Evolutionary conservation across 2,888 invertebrate genomes (phyloP).

Genomic region (Cataglyphis cursor): DNA sequence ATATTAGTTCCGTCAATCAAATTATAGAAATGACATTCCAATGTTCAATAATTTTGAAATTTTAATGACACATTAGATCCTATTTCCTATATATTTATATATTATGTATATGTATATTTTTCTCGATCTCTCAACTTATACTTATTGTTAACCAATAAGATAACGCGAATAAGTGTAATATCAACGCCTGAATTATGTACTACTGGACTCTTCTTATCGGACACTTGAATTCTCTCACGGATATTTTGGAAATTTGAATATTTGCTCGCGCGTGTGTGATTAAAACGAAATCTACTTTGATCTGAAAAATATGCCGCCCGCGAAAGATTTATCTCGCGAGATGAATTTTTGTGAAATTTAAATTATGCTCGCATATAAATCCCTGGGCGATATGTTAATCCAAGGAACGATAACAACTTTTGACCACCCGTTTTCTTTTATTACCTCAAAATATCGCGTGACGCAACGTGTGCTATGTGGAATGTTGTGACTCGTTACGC

Average conservation of each 20-base stretch:
- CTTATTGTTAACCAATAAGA: background rate
- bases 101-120: slow-evolving; percentile 17
- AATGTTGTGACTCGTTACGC: slow-evolving; percentile 16
- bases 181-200: background rate
- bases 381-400: slow-evolving; percentile 36
- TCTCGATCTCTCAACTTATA: background rate
- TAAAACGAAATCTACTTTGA: slow-evolving; percentile 4
- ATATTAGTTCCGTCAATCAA: slow-evolving; percentile 12
- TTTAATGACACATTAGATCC: slow-evolving; percentile 1
- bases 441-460: background rate
- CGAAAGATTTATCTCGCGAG: slow-evolving; percentile 47
- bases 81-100: background rate
- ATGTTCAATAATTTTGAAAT: slow-evolving; percentile 21
- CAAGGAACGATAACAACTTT: slow-evolving; percentile 43
- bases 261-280: slow-evolving; percentile 5
- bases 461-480: background rate
- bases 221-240: background rate
- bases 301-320: slow-evolving; percentile 16
- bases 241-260: background rate
- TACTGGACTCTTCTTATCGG: background rate
- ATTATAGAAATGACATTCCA: slow-evolving; percentile 1
- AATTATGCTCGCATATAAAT: slow-evolving; percentile 45
- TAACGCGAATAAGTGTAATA: background rate
- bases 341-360: slow-evolving; percentile 56
- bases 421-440: slow-evolving; percentile 8